These are phyloP conservation scores for Nothocercus nigrocapillus DNA, from an alignment of 2,113 vertebrate species.

Conservation along the genomic window DNA sequence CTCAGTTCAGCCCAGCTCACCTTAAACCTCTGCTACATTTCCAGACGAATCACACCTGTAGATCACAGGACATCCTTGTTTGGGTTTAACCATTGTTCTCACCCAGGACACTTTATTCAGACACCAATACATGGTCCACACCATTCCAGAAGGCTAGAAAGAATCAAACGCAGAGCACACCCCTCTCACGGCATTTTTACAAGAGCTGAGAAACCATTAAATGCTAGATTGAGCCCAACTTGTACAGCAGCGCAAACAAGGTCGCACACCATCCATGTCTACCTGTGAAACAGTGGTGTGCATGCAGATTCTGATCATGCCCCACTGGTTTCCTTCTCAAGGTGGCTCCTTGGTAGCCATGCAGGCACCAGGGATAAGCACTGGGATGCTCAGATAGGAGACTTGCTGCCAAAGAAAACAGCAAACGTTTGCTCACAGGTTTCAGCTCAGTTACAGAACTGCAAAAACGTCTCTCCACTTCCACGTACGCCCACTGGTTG, in stretches of 20 bases:
- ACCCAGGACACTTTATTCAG: neutral
- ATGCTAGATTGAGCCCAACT: neutral
- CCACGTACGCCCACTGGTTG: accelerated
- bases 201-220: neutral
- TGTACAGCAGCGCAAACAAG: neutral
- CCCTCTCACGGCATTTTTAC: neutral
- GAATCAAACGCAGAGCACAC: too few relatives aligned
- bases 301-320: accelerated
- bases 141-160: neutral
- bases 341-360: neutral
- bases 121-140: neutral
- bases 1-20: neutral
- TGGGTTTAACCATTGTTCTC: neutral
- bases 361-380: accelerated
- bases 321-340: too few relatives aligned
- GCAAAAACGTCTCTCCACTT: neutral
- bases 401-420: neutral
- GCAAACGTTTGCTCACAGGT: neutral
- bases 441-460: neutral
- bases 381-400: neutral
- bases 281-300: accelerated
- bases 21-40: neutral
- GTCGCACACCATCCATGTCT: accelerated
- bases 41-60: neutral
- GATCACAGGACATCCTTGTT: neutral